Base-by-base conservation (phyloP, 2,888 invertebrate species). In the Metallyticus violacea region DNA sequence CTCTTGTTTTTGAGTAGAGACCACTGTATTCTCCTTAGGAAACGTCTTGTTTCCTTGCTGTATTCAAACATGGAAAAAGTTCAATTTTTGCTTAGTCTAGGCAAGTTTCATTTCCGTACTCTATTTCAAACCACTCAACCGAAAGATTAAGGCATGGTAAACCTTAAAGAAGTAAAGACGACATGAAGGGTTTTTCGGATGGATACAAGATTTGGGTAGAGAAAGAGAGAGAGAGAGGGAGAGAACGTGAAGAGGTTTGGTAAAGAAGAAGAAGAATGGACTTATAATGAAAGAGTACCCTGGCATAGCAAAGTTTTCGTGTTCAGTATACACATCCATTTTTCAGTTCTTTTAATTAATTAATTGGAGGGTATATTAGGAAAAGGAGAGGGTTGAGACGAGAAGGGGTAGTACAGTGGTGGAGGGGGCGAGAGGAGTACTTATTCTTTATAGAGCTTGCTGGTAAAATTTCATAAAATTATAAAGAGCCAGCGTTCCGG, bases 281-380 rank as follows among this genome's bases (percentile, higher is more conserved):
- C 83, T 83, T 77, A 83, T 83, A 83, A 83, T 83, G 83, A 83
- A 83, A 83, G 83, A 83, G 83, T 83, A 83, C 83, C 27, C 77
- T 83, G 22, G 83, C 77, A 77, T 83, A 83, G 83, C 83, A 83
- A 83, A 83, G 77, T 83, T 84, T 87, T 87, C 87, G 77, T 84
- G 79, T 86, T 85, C 87, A 86, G 85, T 87, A 85, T 85, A 82
- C 86, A 86, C 87, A 87, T 86, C 78, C 86, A 87, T 87, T 87
- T 87, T 87, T 87, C 87, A 87, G 86, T 86, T 86, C 86, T 87
- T 87, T 87, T 87, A 87, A 87, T 87, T 87, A 87, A 87, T 87
- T 87, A 87, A 87, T 87, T 87, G 87, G 85, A 85, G 85, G 86
- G 87, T 87, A 83, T 87, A 87, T 87, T 86, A 86, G 87, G 86